A percentile compares a stretch with the other conserved stretches of the same genome.
phyloP scores from a whole-genome alignment of 2,113 vertebrate genomes.

The Montifringilla adamsi region DNA sequence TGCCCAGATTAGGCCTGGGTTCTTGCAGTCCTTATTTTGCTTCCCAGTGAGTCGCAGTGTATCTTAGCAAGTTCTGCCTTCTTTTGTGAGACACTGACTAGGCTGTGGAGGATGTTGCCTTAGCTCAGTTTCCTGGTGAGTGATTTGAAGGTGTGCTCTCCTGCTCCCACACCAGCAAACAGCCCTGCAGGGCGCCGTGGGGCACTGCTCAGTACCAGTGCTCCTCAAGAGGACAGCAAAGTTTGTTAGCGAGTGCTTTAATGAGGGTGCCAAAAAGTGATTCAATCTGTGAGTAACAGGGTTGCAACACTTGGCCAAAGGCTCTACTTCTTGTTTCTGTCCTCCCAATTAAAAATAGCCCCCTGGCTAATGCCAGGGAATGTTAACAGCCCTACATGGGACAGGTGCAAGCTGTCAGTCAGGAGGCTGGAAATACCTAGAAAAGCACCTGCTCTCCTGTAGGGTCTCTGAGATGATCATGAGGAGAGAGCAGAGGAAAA shows the following conservation, averaged over 20 bases:
- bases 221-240: not conserved
- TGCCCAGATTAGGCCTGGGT: not conserved
- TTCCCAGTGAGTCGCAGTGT: not conserved
- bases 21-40: not conserved
- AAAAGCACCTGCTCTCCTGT: not conserved
- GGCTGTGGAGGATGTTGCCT: not conserved
- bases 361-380: not conserved
- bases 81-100: not conserved
- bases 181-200: not conserved
- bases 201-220: fast-evolving
- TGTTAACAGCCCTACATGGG: not conserved
- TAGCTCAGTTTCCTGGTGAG: not conserved
- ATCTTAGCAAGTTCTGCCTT: not conserved
- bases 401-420: not conserved
- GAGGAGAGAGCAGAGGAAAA: not conserved
- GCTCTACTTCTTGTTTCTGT: not conserved
- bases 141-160: not conserved
- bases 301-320: not conserved
- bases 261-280: not conserved
- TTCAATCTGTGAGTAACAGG: not conserved
- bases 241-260: not conserved
- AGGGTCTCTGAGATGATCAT: not conserved
- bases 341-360: constrained; percentile 5
- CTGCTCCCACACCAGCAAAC: not conserved
- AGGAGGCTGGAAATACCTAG: not conserved